Percentiles rank a stretch among this genome's conserved stretches.
Evolutionary conservation across 2,888 invertebrate species (phyloP).

Genomic region (Incurvaria masculella): DNA sequence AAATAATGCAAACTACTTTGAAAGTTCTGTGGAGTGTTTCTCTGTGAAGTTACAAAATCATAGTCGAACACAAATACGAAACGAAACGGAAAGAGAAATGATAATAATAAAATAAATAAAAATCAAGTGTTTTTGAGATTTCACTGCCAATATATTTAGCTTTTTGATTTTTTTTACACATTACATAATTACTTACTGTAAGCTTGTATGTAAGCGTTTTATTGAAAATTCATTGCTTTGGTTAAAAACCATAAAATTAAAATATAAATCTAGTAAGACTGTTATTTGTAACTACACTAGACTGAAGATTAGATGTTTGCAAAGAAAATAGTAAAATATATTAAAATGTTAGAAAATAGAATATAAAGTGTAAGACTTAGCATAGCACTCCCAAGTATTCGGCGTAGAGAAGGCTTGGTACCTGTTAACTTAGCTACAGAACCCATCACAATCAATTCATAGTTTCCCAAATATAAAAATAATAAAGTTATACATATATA

Average conservation of each 20-base stretch:
- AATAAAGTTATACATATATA: too few relatives aligned
- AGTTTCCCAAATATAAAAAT: too few relatives aligned
- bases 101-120: conserved; percentile 25
- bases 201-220: not conserved
- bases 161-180: conserved; percentile 9
- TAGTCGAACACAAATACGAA: conserved; percentile 20
- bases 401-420: not conserved
- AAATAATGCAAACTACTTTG: conserved; percentile 42
- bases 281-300: not conserved
- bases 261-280: not conserved
- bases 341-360: not conserved
- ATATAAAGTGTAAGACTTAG: not conserved
- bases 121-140: conserved; percentile 6
- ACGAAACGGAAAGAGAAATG: conserved; percentile 21
- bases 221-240: not conserved
- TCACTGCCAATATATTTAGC: conserved; percentile 13
- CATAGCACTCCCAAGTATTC: not conserved
- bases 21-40: conserved; percentile 52
- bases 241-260: not conserved
- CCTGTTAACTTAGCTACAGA: not conserved
- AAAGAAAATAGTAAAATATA: not conserved
- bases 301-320: not conserved
- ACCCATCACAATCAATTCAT: too few relatives aligned
- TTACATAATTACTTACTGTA: not conserved
- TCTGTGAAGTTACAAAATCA: conserved; percentile 51